Percentiles rank a stretch among this genome's conserved stretches.
Evolutionary conservation across 1,140 invertebrate genomes (phyloP).

Genomic region (Popillia japonica): DNA sequence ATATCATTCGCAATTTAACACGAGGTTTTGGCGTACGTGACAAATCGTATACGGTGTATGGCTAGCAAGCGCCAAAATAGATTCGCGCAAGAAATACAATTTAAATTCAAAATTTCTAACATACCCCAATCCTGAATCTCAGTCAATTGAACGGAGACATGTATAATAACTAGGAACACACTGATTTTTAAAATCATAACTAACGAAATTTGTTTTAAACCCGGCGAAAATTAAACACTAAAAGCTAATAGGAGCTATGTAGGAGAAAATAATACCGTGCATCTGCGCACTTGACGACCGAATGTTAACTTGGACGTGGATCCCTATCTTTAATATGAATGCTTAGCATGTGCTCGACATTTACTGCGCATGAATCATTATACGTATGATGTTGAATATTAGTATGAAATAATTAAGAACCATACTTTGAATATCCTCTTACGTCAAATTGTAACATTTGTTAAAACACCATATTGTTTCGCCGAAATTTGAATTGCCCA

Average conservation of each 20-base stretch:
- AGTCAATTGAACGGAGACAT: neutral
- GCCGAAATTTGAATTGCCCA: neutral
- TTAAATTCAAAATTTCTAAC: slow-evolving; percentile 31
- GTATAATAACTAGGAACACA: slow-evolving; percentile 28
- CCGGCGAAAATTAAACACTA: slow-evolving; percentile 10
- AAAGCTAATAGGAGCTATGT: neutral
- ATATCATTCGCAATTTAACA: neutral
- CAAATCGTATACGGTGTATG: slow-evolving; percentile 23
- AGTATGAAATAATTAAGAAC: no score
- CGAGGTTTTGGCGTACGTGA: slow-evolving; percentile 37
- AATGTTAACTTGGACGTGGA: neutral
- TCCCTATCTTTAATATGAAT: slow-evolving; percentile 14
- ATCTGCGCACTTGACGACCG: slow-evolving; percentile 18
- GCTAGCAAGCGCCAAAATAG: slow-evolving; percentile 19
- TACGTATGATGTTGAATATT: neutral
- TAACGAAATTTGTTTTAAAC: neutral
- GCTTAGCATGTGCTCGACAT: neutral
- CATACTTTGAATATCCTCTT: no score
- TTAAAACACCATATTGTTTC: no score
- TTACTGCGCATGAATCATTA: slow-evolving; percentile 4
- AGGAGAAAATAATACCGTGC: slow-evolving; percentile 13
- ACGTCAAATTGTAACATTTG: no score
- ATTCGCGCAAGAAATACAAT: slow-evolving; percentile 16
- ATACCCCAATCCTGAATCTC: slow-evolving; percentile 30
- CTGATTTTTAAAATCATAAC: slow-evolving; percentile 5